These are phyloP conservation scores for Hylaeus anthracinus DNA, from an alignment of 1,140 invertebrate species.

Conservation along the genomic window DNA sequence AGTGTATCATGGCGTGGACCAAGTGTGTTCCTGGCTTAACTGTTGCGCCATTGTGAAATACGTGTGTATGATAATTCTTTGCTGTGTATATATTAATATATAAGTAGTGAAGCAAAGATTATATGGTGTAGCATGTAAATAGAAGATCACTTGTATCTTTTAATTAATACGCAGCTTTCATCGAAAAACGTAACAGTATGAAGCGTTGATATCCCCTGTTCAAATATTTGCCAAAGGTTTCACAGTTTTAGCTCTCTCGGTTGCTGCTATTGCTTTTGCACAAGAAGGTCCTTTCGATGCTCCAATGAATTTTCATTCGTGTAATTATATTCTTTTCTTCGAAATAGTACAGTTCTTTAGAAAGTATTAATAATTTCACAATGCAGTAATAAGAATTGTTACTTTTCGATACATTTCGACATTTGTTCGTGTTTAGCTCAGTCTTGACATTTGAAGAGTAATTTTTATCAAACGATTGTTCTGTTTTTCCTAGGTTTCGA, in stretches of 20 bases:
- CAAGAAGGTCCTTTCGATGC: not conserved
- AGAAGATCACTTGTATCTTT: slow-evolving; percentile 59
- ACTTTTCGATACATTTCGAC: not conserved
- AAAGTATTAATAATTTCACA: not conserved
- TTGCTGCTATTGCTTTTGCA: slow-evolving; percentile 19
- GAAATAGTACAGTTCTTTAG: not conserved
- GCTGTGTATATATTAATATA: slow-evolving; percentile 62
- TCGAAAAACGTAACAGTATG: slow-evolving; percentile 53
- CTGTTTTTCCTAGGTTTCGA: not conserved
- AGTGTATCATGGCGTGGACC: slow-evolving; percentile 53
- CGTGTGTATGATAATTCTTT: slow-evolving; percentile 55
- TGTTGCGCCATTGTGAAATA: slow-evolving; percentile 54
- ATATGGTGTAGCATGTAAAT: slow-evolving; percentile 57
- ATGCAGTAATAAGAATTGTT: slow-evolving; percentile 16
- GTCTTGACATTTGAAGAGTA: not conserved
- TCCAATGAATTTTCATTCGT: slow-evolving; percentile 11
- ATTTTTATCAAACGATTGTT: slow-evolving; percentile 1
- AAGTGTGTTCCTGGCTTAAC: slow-evolving; percentile 59
- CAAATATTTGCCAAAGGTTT: slow-evolving; percentile 60
- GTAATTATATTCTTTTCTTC: slow-evolving; percentile 12
- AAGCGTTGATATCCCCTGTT: slow-evolving; percentile 55
- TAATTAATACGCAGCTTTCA: slow-evolving; percentile 50
- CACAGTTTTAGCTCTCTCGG: slow-evolving; percentile 47
- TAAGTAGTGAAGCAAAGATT: slow-evolving; percentile 55
- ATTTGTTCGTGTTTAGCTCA: not conserved